These are phyloP conservation scores for Mesembrinibis cayennensis DNA, from an alignment of 2,113 vertebrate genomes.

Conservation along the genomic window DNA sequence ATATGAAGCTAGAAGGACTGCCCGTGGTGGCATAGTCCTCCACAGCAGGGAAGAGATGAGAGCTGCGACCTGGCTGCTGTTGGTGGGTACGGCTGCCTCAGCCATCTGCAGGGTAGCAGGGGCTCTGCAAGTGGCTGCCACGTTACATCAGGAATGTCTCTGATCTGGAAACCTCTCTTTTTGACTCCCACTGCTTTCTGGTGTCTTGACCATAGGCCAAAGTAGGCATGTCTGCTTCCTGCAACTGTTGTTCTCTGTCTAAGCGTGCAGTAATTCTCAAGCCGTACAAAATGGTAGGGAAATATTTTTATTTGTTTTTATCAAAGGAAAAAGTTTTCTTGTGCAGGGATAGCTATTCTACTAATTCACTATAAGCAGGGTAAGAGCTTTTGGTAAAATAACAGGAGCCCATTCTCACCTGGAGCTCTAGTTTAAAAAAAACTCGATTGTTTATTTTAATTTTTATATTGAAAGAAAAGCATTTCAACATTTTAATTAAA, in stretches of 20 bases:
- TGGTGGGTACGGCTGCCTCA: fast-evolving
- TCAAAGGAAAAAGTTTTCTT: background rate
- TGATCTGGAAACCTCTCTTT: background rate
- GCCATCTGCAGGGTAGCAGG: background rate
- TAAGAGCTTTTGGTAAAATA: background rate
- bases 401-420: fast-evolving
- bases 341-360: background rate
- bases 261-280: background rate
- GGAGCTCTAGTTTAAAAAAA: background rate
- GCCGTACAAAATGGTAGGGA: background rate
- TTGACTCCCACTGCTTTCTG: background rate
- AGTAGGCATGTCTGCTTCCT: background rate
- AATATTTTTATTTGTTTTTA: background rate
- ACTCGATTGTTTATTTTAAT: background rate
- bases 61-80: background rate
- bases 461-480: background rate
- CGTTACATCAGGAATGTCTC: background rate
- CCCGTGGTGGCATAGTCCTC: fast-evolving
- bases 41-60: background rate
- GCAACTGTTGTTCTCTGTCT: background rate
- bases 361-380: background rate
- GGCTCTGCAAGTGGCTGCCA: background rate
- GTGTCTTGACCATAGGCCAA: background rate
- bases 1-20: background rate
- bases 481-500: background rate